phyloP scores from a whole-genome alignment of 53 echinoderm and acorn worm genomes.

The Hippasteria phrygiana region DNA sequence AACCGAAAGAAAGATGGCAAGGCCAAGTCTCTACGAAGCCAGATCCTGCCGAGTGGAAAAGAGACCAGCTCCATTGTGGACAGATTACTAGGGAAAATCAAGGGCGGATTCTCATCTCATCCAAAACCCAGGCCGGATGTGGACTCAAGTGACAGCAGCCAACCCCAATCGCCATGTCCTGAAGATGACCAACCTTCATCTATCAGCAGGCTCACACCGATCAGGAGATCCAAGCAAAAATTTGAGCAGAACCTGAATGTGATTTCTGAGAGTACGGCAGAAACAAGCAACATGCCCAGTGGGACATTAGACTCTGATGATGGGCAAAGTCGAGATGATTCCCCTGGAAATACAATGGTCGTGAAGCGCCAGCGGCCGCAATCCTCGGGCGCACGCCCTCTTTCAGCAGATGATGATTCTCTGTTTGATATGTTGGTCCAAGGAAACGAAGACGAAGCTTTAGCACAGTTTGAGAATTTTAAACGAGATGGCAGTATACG shows the following conservation, averaged over 20 bases:
- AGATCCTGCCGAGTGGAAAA: constrained; percentile 65
- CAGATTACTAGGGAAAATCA: constrained; percentile 79
- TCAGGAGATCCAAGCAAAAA: constrained; percentile 80
- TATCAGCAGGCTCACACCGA: constrained; percentile 48
- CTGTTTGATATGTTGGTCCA: constrained; percentile 75
- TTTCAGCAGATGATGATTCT: constrained; percentile 73
- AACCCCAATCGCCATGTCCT: constrained; percentile 65
- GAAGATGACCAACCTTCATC: constrained; percentile 27
- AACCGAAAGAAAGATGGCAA: constrained; percentile 65
- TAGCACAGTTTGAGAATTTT: constrained; percentile 60
- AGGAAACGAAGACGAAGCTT: constrained; percentile 76
- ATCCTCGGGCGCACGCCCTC: constrained; percentile 32
- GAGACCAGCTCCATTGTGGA: constrained; percentile 76
- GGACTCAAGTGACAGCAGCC: constrained; percentile 70
- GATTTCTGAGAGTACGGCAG: constrained; percentile 74
- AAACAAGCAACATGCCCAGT: not conserved
- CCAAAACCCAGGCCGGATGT: constrained; percentile 37
- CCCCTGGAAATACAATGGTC: constrained; percentile 56
- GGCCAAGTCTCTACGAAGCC: constrained; percentile 31
- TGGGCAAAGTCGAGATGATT: constrained; percentile 47
- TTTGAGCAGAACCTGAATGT: constrained; percentile 80
- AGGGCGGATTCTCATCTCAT: constrained; percentile 70
- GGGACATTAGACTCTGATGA: constrained; percentile 44
- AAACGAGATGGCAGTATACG: constrained; percentile 84
- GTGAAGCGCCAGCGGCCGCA: constrained; percentile 37